phyloP scores from a whole-genome alignment of 2,113 vertebrate genomes.

The Junco hyemalis region DNA sequence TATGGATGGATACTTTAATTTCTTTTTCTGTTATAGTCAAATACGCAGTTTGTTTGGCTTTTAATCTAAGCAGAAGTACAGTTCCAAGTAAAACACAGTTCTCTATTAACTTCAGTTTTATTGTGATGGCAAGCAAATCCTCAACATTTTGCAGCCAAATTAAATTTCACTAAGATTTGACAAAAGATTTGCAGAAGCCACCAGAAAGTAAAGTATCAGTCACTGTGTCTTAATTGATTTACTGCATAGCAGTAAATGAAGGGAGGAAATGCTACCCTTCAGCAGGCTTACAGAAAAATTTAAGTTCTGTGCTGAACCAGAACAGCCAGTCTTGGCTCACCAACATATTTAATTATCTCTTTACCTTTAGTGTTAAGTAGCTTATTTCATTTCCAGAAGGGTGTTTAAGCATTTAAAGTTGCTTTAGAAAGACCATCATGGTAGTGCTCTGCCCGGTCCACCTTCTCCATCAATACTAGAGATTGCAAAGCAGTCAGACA shows the following conservation, averaged over 20 bases:
- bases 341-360: not conserved
- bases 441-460: not conserved
- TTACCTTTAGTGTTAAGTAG: not conserved
- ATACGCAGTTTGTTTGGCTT: not conserved
- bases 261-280: not conserved
- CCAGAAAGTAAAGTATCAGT: not conserved
- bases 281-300: not conserved
- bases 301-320: not conserved
- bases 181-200: not conserved
- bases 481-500: not conserved
- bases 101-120: not conserved
- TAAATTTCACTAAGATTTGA: not conserved
- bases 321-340: not conserved
- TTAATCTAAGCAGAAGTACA: not conserved
- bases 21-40: not conserved
- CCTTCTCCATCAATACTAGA: not conserved
- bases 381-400: not conserved
- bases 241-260: not conserved
- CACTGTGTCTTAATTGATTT: not conserved
- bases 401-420: not conserved
- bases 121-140: not conserved
- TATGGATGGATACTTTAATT: not conserved
- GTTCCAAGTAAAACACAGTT: not conserved
- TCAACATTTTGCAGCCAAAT: not conserved
- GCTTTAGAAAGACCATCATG: not conserved